Conservation (phyloP, 2,113 vertebrate genomes). For the Rhegmatorhina hoffmannsi region DNA sequence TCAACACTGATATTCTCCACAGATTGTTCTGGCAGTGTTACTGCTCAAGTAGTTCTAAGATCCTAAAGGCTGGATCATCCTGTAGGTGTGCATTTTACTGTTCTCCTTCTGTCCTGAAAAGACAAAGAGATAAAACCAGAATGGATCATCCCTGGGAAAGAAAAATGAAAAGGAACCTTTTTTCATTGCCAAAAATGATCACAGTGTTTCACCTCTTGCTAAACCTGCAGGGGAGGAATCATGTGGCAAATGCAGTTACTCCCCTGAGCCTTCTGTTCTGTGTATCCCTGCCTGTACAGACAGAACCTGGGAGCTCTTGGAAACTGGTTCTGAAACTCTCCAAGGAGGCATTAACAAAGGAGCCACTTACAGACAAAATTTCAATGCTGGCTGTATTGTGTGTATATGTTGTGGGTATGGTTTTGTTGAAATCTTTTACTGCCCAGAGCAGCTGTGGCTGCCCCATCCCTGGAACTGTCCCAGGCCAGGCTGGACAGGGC, state of each 20-base stretch:
- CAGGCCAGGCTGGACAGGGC: background rate
- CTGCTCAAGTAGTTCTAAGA: background rate
- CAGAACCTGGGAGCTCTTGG: background rate
- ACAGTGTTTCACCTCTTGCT: background rate
- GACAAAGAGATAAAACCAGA: background rate
- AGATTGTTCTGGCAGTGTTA: background rate
- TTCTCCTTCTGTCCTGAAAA: background rate
- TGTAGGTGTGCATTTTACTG: background rate
- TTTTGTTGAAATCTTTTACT: background rate
- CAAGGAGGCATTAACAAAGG: background rate
- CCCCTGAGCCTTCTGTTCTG: background rate
- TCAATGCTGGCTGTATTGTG: background rate
- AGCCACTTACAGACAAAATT: background rate
- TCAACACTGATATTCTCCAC: fast-evolving
- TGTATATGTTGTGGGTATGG: background rate
- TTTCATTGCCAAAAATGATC: background rate
- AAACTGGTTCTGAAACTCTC: background rate
- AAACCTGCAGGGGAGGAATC: background rate
- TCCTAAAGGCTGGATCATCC: background rate
- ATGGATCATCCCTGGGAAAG: fast-evolving
- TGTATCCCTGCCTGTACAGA: too few relatives aligned
- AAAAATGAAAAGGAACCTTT: background rate
- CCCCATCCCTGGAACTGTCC: background rate
- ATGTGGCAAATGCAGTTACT: fast-evolving
- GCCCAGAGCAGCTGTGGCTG: background rate